These are phyloP conservation scores for Drosophila burlai DNA, from an alignment of 1,140 invertebrate genomes.

Conservation along the genomic window DNA sequence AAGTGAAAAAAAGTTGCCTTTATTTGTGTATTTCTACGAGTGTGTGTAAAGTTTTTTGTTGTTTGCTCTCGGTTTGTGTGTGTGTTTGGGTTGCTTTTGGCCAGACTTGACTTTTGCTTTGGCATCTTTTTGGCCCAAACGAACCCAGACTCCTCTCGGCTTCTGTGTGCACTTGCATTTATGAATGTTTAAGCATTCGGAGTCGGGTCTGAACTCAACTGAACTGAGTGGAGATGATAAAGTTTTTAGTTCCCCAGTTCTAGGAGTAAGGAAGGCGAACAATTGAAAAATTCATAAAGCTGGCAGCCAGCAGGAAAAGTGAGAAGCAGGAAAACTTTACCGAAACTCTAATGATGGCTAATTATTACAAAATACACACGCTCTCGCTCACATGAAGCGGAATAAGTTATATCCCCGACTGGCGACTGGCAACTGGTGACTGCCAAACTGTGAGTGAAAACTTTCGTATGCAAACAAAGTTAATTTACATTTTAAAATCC, in stretches of 20 bases:
- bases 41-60: slow-evolving; percentile 39
- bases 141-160: neutral
- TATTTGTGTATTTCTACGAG: slow-evolving; percentile 22
- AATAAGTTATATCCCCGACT: slow-evolving; percentile 6
- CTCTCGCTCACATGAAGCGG: slow-evolving; percentile 31
- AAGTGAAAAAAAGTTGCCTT: slow-evolving; percentile 32
- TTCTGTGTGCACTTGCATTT: slow-evolving; percentile 71
- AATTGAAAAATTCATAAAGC: slow-evolving; percentile 82
- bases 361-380: slow-evolving; percentile 65
- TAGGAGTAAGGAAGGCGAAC: slow-evolving; percentile 24
- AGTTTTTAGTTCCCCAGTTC: slow-evolving; percentile 36
- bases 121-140: slow-evolving; percentile 67
- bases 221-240: slow-evolving; percentile 50
- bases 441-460: slow-evolving; percentile 38
- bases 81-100: slow-evolving; percentile 64
- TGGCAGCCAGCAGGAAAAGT: slow-evolving; percentile 42
- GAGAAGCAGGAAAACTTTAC: slow-evolving; percentile 53
- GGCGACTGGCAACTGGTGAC: slow-evolving; percentile 21
- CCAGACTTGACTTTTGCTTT: slow-evolving; percentile 64
- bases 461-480: slow-evolving; percentile 52
- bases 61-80: slow-evolving; percentile 43
- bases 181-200: slow-evolving; percentile 77
- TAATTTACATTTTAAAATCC: slow-evolving; percentile 64
- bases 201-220: slow-evolving; percentile 44
- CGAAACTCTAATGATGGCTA: slow-evolving; percentile 66